Conservation (phyloP, 2,888 invertebrate species). For the Drosophila prolongata region DNA sequence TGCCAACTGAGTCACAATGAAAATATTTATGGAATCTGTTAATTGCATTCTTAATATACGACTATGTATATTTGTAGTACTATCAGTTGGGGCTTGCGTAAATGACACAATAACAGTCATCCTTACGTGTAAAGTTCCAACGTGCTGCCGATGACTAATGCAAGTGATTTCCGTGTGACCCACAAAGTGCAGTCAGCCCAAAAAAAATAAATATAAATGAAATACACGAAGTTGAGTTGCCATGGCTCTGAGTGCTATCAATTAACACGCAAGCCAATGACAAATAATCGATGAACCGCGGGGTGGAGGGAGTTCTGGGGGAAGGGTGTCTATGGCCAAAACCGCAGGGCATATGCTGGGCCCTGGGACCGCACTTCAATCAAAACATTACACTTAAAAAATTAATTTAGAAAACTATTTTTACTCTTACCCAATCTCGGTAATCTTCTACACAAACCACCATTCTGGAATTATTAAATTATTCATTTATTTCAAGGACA, state of each 20-base stretch:
- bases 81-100: slow-evolving; percentile 51
- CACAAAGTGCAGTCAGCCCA: slow-evolving; percentile 42
- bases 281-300: slow-evolving; percentile 69
- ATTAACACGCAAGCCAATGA: slow-evolving; percentile 70
- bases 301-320: background rate
- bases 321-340: slow-evolving; percentile 12
- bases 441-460: too few species aligned
- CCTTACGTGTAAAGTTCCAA: slow-evolving; percentile 35
- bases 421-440: too few species aligned
- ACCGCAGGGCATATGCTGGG: slow-evolving; percentile 40
- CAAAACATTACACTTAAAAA: slow-evolving; percentile 10
- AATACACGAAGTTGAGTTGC: slow-evolving; percentile 52
- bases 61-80: slow-evolving; percentile 11
- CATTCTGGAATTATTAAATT: too few species aligned
- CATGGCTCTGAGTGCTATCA: slow-evolving; percentile 67
- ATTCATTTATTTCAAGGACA: too few species aligned
- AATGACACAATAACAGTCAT: slow-evolving; percentile 53
- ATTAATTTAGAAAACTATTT: too few species aligned
- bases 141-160: slow-evolving; percentile 63
- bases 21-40: slow-evolving; percentile 59
- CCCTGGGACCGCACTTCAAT: slow-evolving; percentile 23
- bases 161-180: slow-evolving; percentile 70
- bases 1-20: slow-evolving; percentile 54
- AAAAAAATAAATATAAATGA: slow-evolving; percentile 17
- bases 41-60: slow-evolving; percentile 49